A percentile compares a stretch with the other conserved stretches of the same genome.
Conservation (phyloP, 2,113 vertebrate genomes). For the Redunca redunca region DNA sequence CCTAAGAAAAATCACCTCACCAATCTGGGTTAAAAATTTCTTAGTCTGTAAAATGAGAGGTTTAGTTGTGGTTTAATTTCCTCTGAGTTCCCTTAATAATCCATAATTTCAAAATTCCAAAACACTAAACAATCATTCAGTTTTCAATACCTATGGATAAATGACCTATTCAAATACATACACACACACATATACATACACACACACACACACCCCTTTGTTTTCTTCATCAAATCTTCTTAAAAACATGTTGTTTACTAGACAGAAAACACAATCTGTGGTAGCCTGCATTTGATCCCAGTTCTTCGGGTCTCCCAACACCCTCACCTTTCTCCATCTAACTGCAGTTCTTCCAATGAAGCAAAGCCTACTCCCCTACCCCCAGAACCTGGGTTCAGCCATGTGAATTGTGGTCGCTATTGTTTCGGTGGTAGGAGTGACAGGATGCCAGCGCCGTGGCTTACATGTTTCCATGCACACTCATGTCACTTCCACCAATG, state of each 20-base stretch:
- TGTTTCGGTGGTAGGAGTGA: not conserved
- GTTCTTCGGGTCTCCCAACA: not conserved
- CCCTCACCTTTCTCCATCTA: not conserved
- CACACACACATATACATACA: not conserved
- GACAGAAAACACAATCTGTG: not conserved
- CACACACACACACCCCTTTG: not conserved
- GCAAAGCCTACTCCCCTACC: not conserved
- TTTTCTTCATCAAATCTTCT: not conserved
- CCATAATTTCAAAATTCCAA: not conserved
- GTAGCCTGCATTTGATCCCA: not conserved
- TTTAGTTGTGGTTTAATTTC: not conserved
- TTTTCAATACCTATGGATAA: not conserved
- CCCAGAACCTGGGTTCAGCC: not conserved
- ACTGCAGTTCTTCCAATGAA: not conserved
- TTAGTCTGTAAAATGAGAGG: not conserved
- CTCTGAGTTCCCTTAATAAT: not conserved
- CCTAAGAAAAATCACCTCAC: not conserved
- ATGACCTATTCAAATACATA: not conserved
- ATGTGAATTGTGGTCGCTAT: rapidly evolving
- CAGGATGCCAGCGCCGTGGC: not conserved
- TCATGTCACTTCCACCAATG: rapidly evolving
- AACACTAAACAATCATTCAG: not conserved
- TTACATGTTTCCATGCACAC: rapidly evolving
- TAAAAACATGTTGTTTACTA: not conserved
- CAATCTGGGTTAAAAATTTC: not conserved